Percentiles rank a stretch among this genome's conserved stretches.
Evolutionary conservation across 2,113 vertebrate species (phyloP).

Genomic region (Phyllostomus discolor): DNA sequence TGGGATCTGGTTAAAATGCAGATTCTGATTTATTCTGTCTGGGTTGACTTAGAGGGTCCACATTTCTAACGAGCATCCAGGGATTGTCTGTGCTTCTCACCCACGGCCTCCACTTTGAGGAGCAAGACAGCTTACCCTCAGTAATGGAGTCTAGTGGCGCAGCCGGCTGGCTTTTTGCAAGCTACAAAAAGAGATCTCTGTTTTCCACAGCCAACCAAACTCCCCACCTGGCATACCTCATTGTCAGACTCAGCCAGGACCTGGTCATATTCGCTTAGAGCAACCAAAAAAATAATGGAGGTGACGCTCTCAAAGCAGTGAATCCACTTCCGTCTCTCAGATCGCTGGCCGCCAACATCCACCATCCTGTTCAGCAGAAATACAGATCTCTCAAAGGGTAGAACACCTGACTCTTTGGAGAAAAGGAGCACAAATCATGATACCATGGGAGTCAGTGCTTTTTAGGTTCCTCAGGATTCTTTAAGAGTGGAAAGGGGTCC

Average conservation of each 20-base stretch:
- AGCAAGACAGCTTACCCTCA: not conserved
- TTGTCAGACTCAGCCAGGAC: slow-evolving; percentile 85
- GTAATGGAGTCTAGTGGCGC: not conserved
- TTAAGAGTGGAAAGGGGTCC: not conserved
- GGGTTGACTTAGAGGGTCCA: not conserved
- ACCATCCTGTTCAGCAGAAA: slow-evolving; percentile 86
- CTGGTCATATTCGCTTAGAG: slow-evolving; percentile 92
- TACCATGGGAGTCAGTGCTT: not conserved
- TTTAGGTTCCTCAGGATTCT: not conserved
- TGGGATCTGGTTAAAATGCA: not conserved
- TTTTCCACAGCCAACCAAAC: not conserved
- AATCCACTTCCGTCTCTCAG: slow-evolving; percentile 93
- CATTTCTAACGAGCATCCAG: not conserved
- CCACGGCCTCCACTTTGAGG: not conserved
- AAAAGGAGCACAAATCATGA: not conserved
- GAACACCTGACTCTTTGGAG: not conserved
- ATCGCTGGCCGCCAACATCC: slow-evolving; percentile 91
- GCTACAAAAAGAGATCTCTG: not conserved
- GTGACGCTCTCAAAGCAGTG: slow-evolving; percentile 93
- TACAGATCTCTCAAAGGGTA: not conserved
- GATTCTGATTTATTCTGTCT: not conserved
- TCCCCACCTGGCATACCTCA: slow-evolving; percentile 78
- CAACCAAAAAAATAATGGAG: slow-evolving; percentile 90
- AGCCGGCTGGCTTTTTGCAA: not conserved
- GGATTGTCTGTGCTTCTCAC: no score